Conservation (phyloP, 2,888 invertebrate species). For the Girardia tigrina region DNA sequence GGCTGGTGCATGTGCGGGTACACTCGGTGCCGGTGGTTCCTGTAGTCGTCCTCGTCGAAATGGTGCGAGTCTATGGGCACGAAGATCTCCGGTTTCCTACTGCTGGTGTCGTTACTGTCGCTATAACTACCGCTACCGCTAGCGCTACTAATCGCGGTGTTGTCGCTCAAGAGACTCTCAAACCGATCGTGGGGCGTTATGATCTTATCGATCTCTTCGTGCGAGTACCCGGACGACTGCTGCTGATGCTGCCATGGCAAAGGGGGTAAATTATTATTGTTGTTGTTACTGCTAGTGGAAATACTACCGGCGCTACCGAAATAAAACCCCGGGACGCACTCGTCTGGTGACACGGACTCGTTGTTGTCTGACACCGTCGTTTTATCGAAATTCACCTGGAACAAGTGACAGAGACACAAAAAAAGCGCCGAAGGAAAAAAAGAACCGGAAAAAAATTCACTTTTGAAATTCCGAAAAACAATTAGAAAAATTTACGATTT, state of each 20-base stretch:
- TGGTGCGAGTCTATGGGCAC: slow-evolving; percentile 25
- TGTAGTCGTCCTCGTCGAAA: slow-evolving; percentile 28
- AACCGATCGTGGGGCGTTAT: background rate
- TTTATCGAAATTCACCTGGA: background rate
- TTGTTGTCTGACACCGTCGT: background rate
- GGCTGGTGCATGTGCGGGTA: slow-evolving; percentile 33
- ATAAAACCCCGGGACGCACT: background rate
- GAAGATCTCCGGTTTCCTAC: slow-evolving; percentile 25
- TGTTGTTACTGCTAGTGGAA: background rate
- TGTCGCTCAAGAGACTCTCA: background rate
- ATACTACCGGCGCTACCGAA: background rate
- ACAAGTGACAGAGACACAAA: too few relatives aligned
- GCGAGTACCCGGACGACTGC: background rate
- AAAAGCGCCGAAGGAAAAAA: too few relatives aligned
- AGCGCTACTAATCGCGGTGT: too few relatives aligned
- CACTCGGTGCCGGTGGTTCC: slow-evolving; percentile 26
- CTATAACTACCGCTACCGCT: too few relatives aligned
- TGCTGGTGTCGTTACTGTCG: too few relatives aligned
- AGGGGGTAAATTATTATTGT: too few relatives aligned
- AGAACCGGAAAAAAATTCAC: background rate
- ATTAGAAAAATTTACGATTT: background rate
- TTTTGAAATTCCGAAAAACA: background rate
- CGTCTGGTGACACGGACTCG: background rate
- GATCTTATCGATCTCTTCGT: slow-evolving; percentile 9
- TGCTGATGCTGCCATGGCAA: background rate